A percentile compares a stretch with the other conserved stretches of the same genome.
phyloP scores from a whole-genome alignment of 1,140 invertebrate species.

The Saccostrea cuccullata region DNA sequence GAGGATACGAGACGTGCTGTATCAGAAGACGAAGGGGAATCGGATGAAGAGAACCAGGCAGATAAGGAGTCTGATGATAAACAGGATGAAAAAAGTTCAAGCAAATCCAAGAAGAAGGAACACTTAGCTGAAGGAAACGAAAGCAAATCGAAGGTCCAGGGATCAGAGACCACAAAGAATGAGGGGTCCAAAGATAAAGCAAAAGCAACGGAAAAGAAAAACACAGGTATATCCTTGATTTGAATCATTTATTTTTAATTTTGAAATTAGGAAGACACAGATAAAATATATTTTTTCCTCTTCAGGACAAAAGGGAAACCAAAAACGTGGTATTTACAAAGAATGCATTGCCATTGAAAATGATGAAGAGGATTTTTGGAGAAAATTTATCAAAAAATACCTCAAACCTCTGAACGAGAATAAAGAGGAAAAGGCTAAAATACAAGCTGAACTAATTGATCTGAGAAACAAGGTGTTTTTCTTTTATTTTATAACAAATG shows the following conservation, averaged over 20 bases:
- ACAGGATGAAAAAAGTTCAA: background rate
- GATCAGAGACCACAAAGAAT: no score
- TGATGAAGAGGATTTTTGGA: slow-evolving; percentile 46
- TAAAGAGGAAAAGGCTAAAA: slow-evolving; percentile 28
- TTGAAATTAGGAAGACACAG: no score
- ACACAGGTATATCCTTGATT: no score
- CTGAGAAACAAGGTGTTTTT: slow-evolving; percentile 89
- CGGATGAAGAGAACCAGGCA: background rate
- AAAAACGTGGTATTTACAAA: no score
- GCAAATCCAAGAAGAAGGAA: background rate
- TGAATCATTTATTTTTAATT: no score
- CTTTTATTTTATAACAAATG: slow-evolving; percentile 64
- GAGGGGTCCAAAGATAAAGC: no score
- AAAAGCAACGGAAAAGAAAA: no score
- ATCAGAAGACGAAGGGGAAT: background rate
- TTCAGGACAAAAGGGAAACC: no score
- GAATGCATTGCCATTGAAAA: no score
- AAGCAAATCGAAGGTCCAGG: no score
- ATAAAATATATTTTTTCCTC: no score
- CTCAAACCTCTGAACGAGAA: slow-evolving; percentile 39
- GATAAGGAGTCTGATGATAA: background rate
- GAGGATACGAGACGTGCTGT: background rate
- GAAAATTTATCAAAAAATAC: slow-evolving; percentile 42
- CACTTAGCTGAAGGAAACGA: no score
- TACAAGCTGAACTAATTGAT: slow-evolving; percentile 84